These are phyloP conservation scores for Muntiacus muntjak DNA, from an alignment of 2,113 vertebrate genomes.

Conservation along the genomic window DNA sequence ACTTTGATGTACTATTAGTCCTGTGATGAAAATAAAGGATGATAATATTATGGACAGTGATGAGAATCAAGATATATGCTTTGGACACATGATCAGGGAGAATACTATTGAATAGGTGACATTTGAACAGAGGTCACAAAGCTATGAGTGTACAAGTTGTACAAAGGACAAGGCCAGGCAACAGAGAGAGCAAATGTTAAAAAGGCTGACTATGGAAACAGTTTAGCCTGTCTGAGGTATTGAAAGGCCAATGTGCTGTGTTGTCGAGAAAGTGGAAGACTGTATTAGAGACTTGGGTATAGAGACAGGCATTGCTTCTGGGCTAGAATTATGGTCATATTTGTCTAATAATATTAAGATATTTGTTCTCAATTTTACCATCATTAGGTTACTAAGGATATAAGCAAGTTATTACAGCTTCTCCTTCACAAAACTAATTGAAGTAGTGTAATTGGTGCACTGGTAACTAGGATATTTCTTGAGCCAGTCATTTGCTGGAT, in stretches of 20 bases:
- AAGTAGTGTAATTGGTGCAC: not conserved
- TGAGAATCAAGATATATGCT: not conserved
- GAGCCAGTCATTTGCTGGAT: not conserved
- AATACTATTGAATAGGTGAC: not conserved
- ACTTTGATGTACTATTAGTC: not conserved
- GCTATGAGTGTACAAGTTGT: not conserved
- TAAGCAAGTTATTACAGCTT: not conserved
- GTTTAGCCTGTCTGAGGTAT: not conserved
- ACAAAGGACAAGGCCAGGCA: not conserved
- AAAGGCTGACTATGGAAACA: not conserved
- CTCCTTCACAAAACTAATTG: not conserved
- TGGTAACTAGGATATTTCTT: not conserved
- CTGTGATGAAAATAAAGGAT: not conserved
- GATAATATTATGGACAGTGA: not conserved
- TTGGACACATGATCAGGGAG: not conserved
- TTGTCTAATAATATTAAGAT: not conserved
- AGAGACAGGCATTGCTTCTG: not conserved
- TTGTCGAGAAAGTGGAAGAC: not conserved
- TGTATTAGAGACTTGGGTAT: not conserved
- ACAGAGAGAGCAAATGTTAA: not conserved
- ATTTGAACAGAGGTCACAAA: not conserved
- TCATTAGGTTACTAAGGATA: not conserved
- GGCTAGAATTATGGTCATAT: not conserved
- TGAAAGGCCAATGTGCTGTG: not conserved
- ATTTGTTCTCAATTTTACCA: not conserved